Evolutionary conservation across 2,797 vertebrate species (phyloP), one percentile per base, ranked within the genome.

Genomic region (Morelia viridis): DNA sequence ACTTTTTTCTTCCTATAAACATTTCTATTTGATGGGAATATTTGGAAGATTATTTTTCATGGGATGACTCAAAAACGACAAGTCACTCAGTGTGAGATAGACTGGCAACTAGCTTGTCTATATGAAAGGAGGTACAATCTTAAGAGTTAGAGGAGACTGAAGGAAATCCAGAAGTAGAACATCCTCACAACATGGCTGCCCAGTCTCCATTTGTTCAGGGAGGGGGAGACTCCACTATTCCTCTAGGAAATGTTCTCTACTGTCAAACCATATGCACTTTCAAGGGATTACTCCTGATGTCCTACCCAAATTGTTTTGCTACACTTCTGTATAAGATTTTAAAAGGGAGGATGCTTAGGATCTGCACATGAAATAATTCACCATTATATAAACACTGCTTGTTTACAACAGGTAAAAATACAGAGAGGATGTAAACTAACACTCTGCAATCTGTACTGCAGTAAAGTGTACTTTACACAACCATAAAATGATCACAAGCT

Each of bases 21-120:
- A 4, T 89, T 68, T 89, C 88, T 91, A 88, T 57, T 68, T 86
- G 56, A 58, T 35, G 62, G 90, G 53, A 91, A 92, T 89, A 24
- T 64, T 61, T 8, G 31, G 65, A 92, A 65, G 22, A 94, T 92
- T 89, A 91, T 19, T 26, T 24, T 91, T 58, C 15, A 76, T 5
- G 15, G 68, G 10, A 24, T 0, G 53, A 80, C 26, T 62, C 80
- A n/a, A 26, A 88, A 88, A 80, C 41, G n/a, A 0, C 3, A 24
- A 91, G 17, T 31, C 46, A 31, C 3, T 58, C 31, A 71, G 9
- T 12, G 56, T 50, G 60, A 88, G 28, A 26, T n/a, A 10, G 53
- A n/a, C 8, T 5, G 60, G 12, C 4, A 2, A 24, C 5, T 85
- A 85, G 1, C 2, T 76, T 15, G 5, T 7, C 15, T 31, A 3